These are phyloP conservation scores for Calcarius lapponicus DNA, from an alignment of 2,797 vertebrate genomes.

Conservation along the genomic window DNA sequence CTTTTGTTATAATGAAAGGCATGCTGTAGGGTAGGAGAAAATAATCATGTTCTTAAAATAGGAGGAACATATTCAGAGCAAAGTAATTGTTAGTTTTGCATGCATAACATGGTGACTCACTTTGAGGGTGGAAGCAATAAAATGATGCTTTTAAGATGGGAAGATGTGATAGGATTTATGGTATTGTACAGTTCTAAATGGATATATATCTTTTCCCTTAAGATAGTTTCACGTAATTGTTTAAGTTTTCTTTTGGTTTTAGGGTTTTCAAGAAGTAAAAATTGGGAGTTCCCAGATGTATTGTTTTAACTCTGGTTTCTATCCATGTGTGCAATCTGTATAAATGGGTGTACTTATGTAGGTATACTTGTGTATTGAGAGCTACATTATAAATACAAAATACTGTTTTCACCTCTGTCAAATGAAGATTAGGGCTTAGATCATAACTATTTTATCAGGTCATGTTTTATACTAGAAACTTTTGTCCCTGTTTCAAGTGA, in stretches of 20 bases:
- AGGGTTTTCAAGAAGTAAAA: neutral
- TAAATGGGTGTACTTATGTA: neutral
- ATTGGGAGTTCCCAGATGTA: neutral
- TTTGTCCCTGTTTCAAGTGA: neutral
- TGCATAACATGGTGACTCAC: neutral
- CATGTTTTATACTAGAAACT: neutral
- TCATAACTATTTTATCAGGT: fast-evolving
- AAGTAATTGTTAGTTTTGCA: conserved; percentile 48
- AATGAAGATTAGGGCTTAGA: neutral
- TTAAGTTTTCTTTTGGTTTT: neutral
- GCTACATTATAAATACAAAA: neutral
- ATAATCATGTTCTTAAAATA: conserved; percentile 41
- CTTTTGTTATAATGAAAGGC: neutral
- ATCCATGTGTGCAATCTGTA: fast-evolving
- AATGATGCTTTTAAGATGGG: conserved; percentile 21
- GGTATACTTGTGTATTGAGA: fast-evolving
- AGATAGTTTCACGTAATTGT: neutral
- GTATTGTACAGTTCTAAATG: neutral
- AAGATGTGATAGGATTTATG: neutral
- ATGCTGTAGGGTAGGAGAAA: neutral
- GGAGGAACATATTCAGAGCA: neutral
- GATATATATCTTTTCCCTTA: neutral
- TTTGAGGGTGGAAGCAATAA: conserved; percentile 46
- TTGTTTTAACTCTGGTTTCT: neutral
- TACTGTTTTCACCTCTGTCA: neutral